phyloP scores from a whole-genome alignment of 2,797 vertebrate genomes.

The Coregonus sp. region DNA sequence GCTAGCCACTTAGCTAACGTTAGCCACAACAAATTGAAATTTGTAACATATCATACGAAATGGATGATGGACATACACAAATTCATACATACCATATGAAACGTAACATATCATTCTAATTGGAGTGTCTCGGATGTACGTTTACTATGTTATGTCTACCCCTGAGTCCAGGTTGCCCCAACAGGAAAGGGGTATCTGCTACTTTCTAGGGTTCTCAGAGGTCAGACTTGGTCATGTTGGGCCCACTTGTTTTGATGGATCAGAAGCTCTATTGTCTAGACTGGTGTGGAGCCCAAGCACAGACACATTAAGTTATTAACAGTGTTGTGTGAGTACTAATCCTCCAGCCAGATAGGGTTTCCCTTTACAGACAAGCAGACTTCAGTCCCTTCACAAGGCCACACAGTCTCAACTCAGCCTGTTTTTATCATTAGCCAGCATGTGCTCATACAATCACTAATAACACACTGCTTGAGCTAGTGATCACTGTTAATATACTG shows the following conservation, averaged over 20 bases:
- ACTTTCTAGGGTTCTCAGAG: slow-evolving; percentile 20
- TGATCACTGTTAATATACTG: background rate
- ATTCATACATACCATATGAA: too few species aligned
- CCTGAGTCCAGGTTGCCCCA: too few species aligned
- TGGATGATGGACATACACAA: too few species aligned
- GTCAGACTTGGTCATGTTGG: background rate
- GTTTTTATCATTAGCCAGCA: background rate
- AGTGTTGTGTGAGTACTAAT: slow-evolving; percentile 63
- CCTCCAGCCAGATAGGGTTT: slow-evolving; percentile 47
- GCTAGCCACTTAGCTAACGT: too few species aligned
- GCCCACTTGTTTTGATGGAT: slow-evolving; percentile 57
- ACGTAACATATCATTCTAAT: too few species aligned
- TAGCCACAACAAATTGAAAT: too few species aligned
- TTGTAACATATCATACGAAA: too few species aligned
- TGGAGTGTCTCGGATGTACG: too few species aligned
- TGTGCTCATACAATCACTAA: background rate
- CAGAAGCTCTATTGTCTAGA: slow-evolving; percentile 66
- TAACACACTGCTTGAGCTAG: background rate
- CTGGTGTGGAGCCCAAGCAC: slow-evolving; percentile 50
- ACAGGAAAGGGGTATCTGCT: slow-evolving; percentile 2
- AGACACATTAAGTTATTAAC: slow-evolving; percentile 67
- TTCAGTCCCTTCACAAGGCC: background rate
- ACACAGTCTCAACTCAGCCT: background rate
- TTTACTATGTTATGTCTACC: too few species aligned
- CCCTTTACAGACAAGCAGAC: slow-evolving; percentile 32